Percentiles rank a stretch among this genome's conserved stretches.
phyloP scores from a whole-genome alignment of 2,888 invertebrate genomes.

The Acanthosoma haemorrhoidale region DNA sequence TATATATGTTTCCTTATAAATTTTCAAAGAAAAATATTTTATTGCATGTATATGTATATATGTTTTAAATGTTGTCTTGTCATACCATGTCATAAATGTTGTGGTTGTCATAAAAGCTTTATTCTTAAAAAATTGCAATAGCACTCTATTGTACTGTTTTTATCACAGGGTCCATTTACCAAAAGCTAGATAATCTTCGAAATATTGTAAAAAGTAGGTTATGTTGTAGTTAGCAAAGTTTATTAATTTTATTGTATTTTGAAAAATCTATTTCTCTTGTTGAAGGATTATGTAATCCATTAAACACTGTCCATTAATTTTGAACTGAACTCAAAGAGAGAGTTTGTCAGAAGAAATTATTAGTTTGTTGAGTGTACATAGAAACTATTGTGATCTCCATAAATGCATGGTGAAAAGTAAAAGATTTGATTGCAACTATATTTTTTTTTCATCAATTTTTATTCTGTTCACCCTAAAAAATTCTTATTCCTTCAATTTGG shows the following conservation, averaged over 20 bases:
- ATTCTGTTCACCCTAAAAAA: background rate
- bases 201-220: constrained; percentile 9
- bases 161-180: constrained; percentile 26
- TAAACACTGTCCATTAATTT: background rate
- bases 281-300: background rate
- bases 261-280: constrained; percentile 5
- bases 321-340: background rate
- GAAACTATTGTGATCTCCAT: constrained; percentile 15
- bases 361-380: background rate
- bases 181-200: background rate
- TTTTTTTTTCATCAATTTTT: constrained; percentile 4
- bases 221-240: constrained; percentile 20
- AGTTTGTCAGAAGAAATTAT: background rate
- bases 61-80: constrained; percentile 5
- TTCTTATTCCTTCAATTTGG: background rate
- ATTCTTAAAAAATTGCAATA: constrained; percentile 1
- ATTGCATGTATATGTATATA: background rate
- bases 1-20: no score
- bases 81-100: background rate
- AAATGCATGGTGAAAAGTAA: constrained; percentile 5
- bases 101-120: background rate
- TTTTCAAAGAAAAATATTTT: no score
- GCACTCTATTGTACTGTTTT: constrained; percentile 2
- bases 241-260: constrained; percentile 2
- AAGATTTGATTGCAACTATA: background rate